Conservation (phyloP, 2,113 vertebrate genomes). For the Cyphomyrus plagiostoma region DNA sequence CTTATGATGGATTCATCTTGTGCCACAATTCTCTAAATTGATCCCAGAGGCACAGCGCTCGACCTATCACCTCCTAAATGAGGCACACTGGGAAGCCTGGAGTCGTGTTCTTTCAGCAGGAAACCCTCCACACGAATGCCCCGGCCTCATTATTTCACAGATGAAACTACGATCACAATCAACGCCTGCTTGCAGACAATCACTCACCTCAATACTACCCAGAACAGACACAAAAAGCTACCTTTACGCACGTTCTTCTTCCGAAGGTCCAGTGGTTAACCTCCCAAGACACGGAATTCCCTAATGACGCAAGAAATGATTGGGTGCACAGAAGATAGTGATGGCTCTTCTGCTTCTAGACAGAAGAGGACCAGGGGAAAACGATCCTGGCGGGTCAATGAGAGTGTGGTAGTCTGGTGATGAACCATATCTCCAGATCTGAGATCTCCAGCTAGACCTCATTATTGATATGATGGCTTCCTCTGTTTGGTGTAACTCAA, state of each 20-base stretch:
- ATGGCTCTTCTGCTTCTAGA: not conserved
- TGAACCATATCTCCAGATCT: not conserved
- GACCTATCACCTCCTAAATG: slow-evolving; percentile 30
- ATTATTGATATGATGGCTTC: not conserved
- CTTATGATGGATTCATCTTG: slow-evolving; percentile 15
- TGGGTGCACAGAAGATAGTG: not conserved
- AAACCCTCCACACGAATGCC: slow-evolving; percentile 12
- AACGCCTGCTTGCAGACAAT: not conserved
- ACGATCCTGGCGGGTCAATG: not conserved
- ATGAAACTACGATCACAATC: not conserved
- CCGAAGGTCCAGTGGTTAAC: not conserved
- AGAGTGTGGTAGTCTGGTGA: not conserved
- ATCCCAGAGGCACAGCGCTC: slow-evolving; percentile 27
- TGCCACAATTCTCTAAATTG: slow-evolving; percentile 27
- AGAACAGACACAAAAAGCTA: not conserved
- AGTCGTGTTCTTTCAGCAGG: not conserved
- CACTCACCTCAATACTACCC: not conserved
- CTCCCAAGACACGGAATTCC: not conserved
- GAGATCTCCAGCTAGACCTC: not conserved
- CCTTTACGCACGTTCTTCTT: not conserved
- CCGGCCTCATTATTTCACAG: not conserved
- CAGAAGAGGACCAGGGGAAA: not conserved
- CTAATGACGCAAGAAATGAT: not conserved
- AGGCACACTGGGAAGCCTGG: slow-evolving; percentile 26
- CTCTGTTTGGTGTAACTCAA: not conserved